Base-by-base conservation (phyloP, 2,113 vertebrate species). In the Cyanistes caeruleus region DNA sequence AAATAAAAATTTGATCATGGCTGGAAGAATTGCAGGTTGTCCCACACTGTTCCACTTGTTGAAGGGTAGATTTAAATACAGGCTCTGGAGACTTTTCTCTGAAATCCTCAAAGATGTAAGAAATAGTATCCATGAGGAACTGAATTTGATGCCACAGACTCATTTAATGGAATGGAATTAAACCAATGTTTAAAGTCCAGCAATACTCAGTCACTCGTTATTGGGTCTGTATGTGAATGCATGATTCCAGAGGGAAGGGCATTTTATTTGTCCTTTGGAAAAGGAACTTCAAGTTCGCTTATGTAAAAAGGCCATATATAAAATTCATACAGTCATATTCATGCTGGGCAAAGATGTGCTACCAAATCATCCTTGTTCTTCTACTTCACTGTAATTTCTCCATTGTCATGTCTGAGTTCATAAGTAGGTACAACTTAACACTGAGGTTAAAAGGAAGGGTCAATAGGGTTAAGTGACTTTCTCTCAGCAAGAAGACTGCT, bases 391-490 rank as follows among this genome's bases (percentile, higher is more conserved):
- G 21, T 65, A 30, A 43, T 73, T 85, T 90, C 52, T 93, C 44
- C 23, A 23, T 7, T 41, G 63, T 64, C 16, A 2, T 52, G 52
- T 39, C 62, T 81, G 73, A 86, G 44, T 25, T 87, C 16, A 2
- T 76, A 30, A 64, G 27, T 35, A 88, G 76, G 51, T 69, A 41
- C n/a, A 88, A 13, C n/a, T 8, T 56, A 76, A 22, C 28, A 30
- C n/a, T 77, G 64, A 70, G 27, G 31, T 77, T 86, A 58, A 90
- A 94, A 73, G 59, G 69, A 77, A 46, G 46, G 74, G 63, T 69
- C 41, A 35, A 0, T 13, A 43, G 46, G 13, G 53, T 79, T 76
- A 89, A 92, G 31, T 49, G 87, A 77, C 63, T 86, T 90, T 80
- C 28, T 35, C 18, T 92, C 18, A 2, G 11, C 15, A 78, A 33